Base-by-base conservation (phyloP, 2,113 vertebrate species). In the Haemorhous mexicanus region DNA sequence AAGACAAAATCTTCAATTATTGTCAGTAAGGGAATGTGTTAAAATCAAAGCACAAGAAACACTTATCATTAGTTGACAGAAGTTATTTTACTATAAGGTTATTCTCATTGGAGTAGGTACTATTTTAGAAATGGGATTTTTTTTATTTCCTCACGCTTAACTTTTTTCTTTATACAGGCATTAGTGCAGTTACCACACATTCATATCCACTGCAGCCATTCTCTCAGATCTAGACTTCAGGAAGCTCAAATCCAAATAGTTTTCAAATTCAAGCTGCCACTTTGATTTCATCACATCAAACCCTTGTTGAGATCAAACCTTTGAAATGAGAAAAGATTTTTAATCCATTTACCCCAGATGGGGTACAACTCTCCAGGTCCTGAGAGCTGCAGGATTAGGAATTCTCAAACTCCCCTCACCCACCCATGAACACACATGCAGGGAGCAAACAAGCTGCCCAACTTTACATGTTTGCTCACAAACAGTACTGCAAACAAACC, bases 221-320 rank as follows among this genome's bases (percentile, higher is more conserved):
- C 79, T 37, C 76, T 97, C 73, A 93, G 93, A 94, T 96, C 93
- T 94, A 97, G 95, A 96, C 97, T 95, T 98, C 91, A 96, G 97
- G 98, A 98, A 98, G 97, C 98, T 98, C 97, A 98, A 98, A 98
- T 98, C 97, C 97, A 98, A 98, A 98, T 98, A 97, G 97, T 98
- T 98, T 98, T 98, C 93, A 97, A 97, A 98, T 98, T 97, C 98
- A 98, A 98, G 98, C 99, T 99, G 99, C 99, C 99, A 99, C 98
- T 99, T 99, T 99, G 98, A 99, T 99, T 99, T 98, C 98, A 99
- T 99, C 99, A 99, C 97, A 98, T 98, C 98, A 98, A 98, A 98
- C 98, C 98, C 98, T 98, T 98, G 98, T 98, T 98, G 98, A 98
- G 98, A 99, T 99, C 98, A 99, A 98, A 98, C 98, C 99, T 98